Percentiles rank a stretch among this genome's conserved stretches.
These are phyloP conservation scores for Tachina lurida DNA, from an alignment of 2,888 invertebrate genomes.

Conservation along the genomic window DNA sequence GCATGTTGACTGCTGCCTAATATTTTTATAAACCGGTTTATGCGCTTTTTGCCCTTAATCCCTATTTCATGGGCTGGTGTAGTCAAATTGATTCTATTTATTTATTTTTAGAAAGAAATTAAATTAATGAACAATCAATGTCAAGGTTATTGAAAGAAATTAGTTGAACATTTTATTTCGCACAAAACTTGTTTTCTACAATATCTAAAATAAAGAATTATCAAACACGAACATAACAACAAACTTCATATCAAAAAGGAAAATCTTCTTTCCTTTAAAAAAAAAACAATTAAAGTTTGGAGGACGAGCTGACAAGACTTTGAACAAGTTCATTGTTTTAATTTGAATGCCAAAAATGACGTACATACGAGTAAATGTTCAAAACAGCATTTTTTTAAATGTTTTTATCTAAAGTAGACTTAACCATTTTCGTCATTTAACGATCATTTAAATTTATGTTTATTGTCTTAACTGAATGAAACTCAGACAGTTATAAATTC, in stretches of 20 bases:
- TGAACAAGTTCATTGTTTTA: slow-evolving; percentile 29
- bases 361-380: background rate
- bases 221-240: background rate
- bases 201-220: background rate
- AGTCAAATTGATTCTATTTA: too few species aligned
- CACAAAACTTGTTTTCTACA: background rate
- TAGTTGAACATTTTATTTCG: background rate
- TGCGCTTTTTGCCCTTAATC: too few species aligned
- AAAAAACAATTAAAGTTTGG: background rate
- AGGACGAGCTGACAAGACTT: background rate
- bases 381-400: background rate
- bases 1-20: too few species aligned
- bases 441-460: background rate
- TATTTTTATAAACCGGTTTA: too few species aligned
- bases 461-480: background rate
- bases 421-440: slow-evolving; percentile 31
- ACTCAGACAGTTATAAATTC: background rate
- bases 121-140: too few species aligned
- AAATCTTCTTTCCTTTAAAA: slow-evolving; percentile 7
- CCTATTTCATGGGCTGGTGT: too few species aligned
- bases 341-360: slow-evolving; percentile 9
- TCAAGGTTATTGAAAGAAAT: slow-evolving; percentile 21
- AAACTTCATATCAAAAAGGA: background rate
- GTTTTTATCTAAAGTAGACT: slow-evolving; percentile 16
- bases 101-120: too few species aligned